Base-by-base conservation (phyloP, 2,888 invertebrate species). In the Chloroclysta siterata region DNA sequence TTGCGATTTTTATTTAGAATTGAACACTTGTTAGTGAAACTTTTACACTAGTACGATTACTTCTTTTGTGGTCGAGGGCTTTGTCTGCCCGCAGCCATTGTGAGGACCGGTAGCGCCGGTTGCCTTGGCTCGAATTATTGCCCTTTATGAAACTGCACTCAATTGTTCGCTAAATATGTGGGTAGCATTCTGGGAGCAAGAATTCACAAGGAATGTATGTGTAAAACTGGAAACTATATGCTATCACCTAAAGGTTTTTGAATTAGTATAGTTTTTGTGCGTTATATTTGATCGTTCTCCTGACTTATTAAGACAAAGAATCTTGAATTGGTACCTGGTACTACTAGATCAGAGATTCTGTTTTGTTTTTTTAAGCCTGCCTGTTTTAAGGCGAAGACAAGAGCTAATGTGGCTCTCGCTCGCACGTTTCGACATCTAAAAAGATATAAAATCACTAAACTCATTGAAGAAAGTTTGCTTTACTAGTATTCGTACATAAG, bases 71-170 rank as follows among this genome's bases (percentile, higher is more conserved):
- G 65, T 28, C 68, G 70, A 72, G 68, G 65, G 74, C 81, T 81
- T 85, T 86, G 85, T 87, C 79, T 79, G 77, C 73, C 66, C 64
- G 74, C 73, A 72, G 69, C 78, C 72, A 81, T 81, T 84, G 83
- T 84, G 75, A 65, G 71, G 84, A 87, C 88, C 85, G 87, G 88
- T 88, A 89, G 87, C 87, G 81, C 87, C 84, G 83, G 88, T 87
- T 83, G 71, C 74, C 70, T 73, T 75, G 78, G 73, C 85, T 84
- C 81, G 71, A 82, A 85, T 85, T 87, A 84, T 82, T 83, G 79
- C 84, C 83, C 84, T 85, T 82, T 83, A 78, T 79, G 75, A 80
- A 75, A 73, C 53, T 66, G 72, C 78, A 68, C 63, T 60, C 72
- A 70, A 69, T 72, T 69, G 70, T 74, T 70, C 68, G 64, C 66